phyloP scores from a whole-genome alignment of 2,888 invertebrate species.

The Epirrhoe alternata region DNA sequence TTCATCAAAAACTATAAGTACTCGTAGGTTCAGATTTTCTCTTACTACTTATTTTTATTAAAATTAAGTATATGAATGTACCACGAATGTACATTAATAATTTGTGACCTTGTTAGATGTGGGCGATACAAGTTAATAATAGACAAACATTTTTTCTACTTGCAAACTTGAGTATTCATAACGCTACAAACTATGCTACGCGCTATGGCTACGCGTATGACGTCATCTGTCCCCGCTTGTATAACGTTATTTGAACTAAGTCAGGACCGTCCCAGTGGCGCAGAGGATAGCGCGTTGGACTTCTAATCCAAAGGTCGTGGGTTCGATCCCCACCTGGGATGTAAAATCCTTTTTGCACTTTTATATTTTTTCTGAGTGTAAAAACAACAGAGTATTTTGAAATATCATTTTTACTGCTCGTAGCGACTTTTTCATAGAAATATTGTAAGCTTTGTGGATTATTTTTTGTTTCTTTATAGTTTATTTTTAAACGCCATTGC shows the following conservation, averaged over 20 bases:
- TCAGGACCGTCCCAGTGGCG: conserved; percentile 33
- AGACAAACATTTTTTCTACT: conserved; percentile 1
- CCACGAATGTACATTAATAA: neutral
- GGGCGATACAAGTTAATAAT: conserved; percentile 13
- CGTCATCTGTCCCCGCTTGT: conserved; percentile 15
- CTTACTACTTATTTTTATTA: too few species aligned
- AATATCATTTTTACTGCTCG: too few species aligned
- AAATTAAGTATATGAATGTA: too few species aligned
- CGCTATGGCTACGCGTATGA: conserved; percentile 14
- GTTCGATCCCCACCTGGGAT: conserved; percentile 40
- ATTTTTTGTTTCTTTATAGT: too few species aligned
- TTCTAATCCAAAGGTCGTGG: conserved; percentile 35
- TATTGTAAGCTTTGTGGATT: too few species aligned
- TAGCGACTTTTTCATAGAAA: too few species aligned
- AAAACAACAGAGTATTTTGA: too few species aligned
- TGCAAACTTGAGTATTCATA: conserved; percentile 1
- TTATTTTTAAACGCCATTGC: too few species aligned
- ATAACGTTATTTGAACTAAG: conserved; percentile 1
- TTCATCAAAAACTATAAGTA: too few species aligned
- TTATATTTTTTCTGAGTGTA: neutral
- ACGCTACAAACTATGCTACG: conserved; percentile 11
- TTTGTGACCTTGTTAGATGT: conserved; percentile 4
- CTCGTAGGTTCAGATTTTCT: too few species aligned
- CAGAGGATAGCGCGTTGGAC: conserved; percentile 41
- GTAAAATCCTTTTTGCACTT: conserved; percentile 2